Percentiles rank a stretch among this genome's conserved stretches.
phyloP scores from a whole-genome alignment of 1,140 invertebrate species.

The Drosophila sp. region DNA sequence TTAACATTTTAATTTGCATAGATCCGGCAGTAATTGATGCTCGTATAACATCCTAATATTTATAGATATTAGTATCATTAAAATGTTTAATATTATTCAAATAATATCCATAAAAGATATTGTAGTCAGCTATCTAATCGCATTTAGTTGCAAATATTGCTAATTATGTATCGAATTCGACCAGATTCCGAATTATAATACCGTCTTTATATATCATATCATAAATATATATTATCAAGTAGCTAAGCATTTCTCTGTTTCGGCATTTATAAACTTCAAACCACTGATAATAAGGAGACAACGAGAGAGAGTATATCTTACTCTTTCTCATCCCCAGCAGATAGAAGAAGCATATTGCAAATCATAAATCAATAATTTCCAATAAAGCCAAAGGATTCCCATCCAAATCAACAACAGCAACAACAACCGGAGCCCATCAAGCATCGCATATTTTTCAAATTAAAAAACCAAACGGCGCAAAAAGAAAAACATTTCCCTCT shows the following conservation, averaged over 20 bases:
- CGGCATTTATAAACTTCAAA: background rate
- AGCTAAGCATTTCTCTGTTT: background rate
- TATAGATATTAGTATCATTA: no score
- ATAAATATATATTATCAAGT: no score
- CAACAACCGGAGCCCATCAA: conserved; percentile 32
- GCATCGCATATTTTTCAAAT: conserved; percentile 77
- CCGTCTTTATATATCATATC: no score
- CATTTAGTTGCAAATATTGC: background rate
- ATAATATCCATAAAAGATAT: no score
- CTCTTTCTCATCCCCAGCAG: background rate
- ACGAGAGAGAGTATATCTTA: background rate
- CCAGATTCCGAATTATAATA: background rate
- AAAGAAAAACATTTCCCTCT: conserved; percentile 59
- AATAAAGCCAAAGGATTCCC: conserved; percentile 55
- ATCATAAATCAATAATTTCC: conserved; percentile 78
- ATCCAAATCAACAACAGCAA: conserved; percentile 30
- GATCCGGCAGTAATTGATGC: no score
- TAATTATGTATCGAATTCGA: background rate
- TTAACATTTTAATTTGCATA: no score
- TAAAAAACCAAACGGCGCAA: conserved; percentile 50
- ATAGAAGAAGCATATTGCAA: conserved; percentile 30
- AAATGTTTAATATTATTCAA: no score
- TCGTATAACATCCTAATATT: no score
- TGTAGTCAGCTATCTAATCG: no score
- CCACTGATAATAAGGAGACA: background rate